phyloP scores from a whole-genome alignment of 2,888 invertebrate genomes.

The Callyntrura guangdongensis region DNA sequence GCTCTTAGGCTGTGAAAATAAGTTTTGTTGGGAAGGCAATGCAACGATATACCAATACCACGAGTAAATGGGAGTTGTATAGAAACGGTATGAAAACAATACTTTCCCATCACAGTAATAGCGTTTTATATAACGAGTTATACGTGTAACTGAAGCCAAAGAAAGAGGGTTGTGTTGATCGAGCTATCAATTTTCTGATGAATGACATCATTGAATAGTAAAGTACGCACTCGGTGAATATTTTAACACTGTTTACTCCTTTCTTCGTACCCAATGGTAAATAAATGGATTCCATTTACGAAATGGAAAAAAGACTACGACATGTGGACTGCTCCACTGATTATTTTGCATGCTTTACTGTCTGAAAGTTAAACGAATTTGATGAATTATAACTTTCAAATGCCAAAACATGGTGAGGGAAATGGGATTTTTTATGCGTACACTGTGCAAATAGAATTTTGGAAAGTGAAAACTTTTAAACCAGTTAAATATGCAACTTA shows the following conservation, averaged over 20 bases:
- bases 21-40: too few relatives aligned
- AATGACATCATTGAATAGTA: background rate
- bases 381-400: too few relatives aligned
- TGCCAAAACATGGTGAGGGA: too few relatives aligned
- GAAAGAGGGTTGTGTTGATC: background rate
- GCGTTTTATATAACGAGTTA: background rate
- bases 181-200: slow-evolving; percentile 41
- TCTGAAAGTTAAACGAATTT: too few relatives aligned
- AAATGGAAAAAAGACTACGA: too few relatives aligned
- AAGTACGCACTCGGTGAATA: slow-evolving; percentile 43
- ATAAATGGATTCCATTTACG: background rate
- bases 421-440: too few relatives aligned
- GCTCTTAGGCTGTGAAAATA: background rate
- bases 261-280: background rate
- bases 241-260: slow-evolving; percentile 13
- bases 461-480: too few relatives aligned
- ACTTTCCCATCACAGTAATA: background rate
- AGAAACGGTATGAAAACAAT: background rate
- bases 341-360: too few relatives aligned
- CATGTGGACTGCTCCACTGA: background rate
- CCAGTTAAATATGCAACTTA: too few relatives aligned
- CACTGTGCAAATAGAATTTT: too few relatives aligned
- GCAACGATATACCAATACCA: background rate
- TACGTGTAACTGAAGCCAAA: too few relatives aligned
- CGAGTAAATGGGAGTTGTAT: background rate